Percentiles rank a stretch among this genome's conserved stretches.
Evolutionary conservation across 2,797 vertebrate species (phyloP).

Genomic region (Siniperca scherzeri): DNA sequence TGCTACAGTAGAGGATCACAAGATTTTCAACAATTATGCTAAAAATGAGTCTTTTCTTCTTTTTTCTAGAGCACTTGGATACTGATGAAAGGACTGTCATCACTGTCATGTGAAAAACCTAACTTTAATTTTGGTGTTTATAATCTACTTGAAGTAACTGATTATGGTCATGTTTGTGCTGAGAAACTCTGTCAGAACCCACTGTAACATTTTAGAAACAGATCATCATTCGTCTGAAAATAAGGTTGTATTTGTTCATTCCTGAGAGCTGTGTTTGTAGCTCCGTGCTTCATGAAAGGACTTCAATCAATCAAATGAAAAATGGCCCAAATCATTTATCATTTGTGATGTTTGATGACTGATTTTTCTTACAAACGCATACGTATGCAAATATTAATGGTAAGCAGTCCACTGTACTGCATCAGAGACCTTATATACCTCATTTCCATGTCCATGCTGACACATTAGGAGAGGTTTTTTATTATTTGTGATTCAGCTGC

Average conservation of each 20-base stretch:
- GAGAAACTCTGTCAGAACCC: slow-evolving; percentile 66
- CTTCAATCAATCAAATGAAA: slow-evolving; percentile 30
- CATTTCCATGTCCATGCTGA: slow-evolving; percentile 75
- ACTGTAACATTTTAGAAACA: slow-evolving; percentile 67
- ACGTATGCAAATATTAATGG: slow-evolving; percentile 32
- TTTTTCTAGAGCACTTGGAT: slow-evolving; percentile 59
- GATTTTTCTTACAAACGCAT: slow-evolving; percentile 41
- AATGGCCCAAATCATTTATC: slow-evolving; percentile 37
- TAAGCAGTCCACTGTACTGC: slow-evolving; percentile 61
- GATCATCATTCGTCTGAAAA: slow-evolving; percentile 46
- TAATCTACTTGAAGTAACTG: slow-evolving; percentile 77
- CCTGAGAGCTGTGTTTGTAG: slow-evolving; percentile 38
- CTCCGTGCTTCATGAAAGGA: slow-evolving; percentile 14
- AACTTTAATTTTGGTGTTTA: slow-evolving; percentile 74
- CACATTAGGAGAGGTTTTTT: slow-evolving; percentile 72
- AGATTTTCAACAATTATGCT: slow-evolving; percentile 16
- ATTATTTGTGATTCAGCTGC: slow-evolving; percentile 74
- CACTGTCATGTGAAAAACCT: slow-evolving; percentile 69
- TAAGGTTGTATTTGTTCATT: slow-evolving; percentile 37
- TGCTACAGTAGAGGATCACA: slow-evolving; percentile 17
- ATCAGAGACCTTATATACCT: slow-evolving; percentile 82
- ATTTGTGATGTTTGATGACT: slow-evolving; percentile 35
- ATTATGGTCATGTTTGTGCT: slow-evolving; percentile 66
- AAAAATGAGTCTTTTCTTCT: slow-evolving; percentile 26
- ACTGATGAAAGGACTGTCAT: slow-evolving; percentile 57